These are phyloP conservation scores for Ptychoptera contaminata DNA, from an alignment of 2,888 invertebrate species.

Conservation along the genomic window DNA sequence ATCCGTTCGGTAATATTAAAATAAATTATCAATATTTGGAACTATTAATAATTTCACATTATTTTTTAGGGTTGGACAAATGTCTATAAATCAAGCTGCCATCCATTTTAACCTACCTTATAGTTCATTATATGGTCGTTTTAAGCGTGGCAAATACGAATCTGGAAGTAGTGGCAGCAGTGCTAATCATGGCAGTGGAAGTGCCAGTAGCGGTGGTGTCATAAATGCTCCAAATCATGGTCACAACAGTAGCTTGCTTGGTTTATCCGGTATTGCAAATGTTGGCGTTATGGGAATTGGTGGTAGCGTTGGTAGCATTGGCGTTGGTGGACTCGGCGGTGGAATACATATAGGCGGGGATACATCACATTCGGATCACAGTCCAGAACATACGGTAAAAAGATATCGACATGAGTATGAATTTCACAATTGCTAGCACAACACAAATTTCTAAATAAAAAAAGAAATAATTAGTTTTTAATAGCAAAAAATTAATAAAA, in stretches of 20 bases:
- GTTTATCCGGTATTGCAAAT: no score
- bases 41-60: background rate
- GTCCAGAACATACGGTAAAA: constrained; percentile 1
- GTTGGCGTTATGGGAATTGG: background rate
- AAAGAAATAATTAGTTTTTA: no score
- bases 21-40: background rate
- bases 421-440: no score
- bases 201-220: no score
- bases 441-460: no score
- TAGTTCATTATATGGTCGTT: constrained; percentile 75
- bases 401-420: no score
- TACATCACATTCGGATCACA: constrained; percentile 17
- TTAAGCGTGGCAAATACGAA: constrained; percentile 75
- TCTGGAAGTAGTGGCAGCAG: constrained; percentile 16
- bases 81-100: constrained; percentile 87
- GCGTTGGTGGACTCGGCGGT: constrained; percentile 16
- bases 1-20: constrained; percentile 53
- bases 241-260: no score
- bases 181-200: no score
- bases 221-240: no score
- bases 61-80: constrained; percentile 59
- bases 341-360: constrained; percentile 23
- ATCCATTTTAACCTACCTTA: constrained; percentile 84
- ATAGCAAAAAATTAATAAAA: no score
- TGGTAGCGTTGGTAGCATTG: background rate